These are phyloP conservation scores for Progne subis DNA, from an alignment of 2,113 vertebrate species.

Conservation along the genomic window DNA sequence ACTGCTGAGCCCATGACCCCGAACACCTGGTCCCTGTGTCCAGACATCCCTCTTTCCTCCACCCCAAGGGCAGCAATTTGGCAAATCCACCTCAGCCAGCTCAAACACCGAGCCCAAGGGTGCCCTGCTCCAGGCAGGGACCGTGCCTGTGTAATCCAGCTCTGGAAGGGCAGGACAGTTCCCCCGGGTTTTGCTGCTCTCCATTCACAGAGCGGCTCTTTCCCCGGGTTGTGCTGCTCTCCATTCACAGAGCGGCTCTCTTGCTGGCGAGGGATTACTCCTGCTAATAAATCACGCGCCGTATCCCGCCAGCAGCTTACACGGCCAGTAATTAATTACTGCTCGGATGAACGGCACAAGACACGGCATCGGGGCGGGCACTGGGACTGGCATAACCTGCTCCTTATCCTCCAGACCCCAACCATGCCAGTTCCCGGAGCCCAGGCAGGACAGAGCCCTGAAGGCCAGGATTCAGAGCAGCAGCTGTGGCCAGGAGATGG, in stretches of 20 bases:
- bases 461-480: neutral
- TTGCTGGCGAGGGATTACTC: neutral
- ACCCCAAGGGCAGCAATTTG: neutral
- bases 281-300: neutral
- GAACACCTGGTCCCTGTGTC: rapidly evolving
- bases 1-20: neutral
- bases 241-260: neutral
- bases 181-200: neutral
- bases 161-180: neutral
- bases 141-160: neutral
- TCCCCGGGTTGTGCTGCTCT: neutral
- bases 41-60: neutral
- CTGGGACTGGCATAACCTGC: neutral
- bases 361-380: rapidly evolving
- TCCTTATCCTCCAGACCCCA: neutral
- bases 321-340: neutral
- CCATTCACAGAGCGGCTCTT: neutral
- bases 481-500: neutral
- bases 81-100: neutral
- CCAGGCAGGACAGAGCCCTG: rapidly evolving
- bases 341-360: neutral
- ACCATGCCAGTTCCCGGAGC: rapidly evolving
- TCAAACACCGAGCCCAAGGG: neutral
- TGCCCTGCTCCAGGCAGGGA: neutral
- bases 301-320: neutral